Conservation (phyloP, 2,888 invertebrate genomes). For the Lypha dubia region DNA sequence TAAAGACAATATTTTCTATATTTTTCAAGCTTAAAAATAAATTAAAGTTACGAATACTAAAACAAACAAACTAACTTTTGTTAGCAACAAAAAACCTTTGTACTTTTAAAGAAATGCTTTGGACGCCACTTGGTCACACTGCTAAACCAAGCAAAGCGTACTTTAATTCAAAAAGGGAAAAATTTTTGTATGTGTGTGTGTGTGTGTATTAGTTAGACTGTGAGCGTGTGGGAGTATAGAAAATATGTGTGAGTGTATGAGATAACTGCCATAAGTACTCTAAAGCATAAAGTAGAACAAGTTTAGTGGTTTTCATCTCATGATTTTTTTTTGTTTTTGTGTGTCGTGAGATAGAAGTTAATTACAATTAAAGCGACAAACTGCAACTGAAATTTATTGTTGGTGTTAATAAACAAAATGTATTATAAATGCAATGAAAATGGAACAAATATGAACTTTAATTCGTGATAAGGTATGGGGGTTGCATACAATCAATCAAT, state of each 20-base stretch:
- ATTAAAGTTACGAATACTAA: slow-evolving; percentile 36
- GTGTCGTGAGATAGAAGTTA: slow-evolving; percentile 23
- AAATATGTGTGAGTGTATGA: slow-evolving; percentile 31
- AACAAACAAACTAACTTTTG: too few relatives aligned
- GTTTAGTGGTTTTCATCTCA: slow-evolving; percentile 61
- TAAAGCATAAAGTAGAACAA: slow-evolving; percentile 71
- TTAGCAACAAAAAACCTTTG: too few relatives aligned
- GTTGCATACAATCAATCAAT: too few relatives aligned
- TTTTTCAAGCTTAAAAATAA: slow-evolving; percentile 17
- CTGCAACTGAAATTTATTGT: not conserved
- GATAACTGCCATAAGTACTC: slow-evolving; percentile 63
- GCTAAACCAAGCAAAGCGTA: slow-evolving; percentile 40
- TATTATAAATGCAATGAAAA: too few relatives aligned
- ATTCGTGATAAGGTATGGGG: too few relatives aligned
- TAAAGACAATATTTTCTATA: slow-evolving; percentile 24
- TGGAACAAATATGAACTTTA: too few relatives aligned
- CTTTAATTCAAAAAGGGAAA: slow-evolving; percentile 37
- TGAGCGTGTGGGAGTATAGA: slow-evolving; percentile 4
- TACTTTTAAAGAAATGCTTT: slow-evolving; percentile 55
- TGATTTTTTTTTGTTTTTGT: slow-evolving; percentile 38
- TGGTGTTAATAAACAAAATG: not conserved
- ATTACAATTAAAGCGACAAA: slow-evolving; percentile 43
- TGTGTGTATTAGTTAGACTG: slow-evolving; percentile 13
- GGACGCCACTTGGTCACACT: slow-evolving; percentile 61
- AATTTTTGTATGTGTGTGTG: not conserved